Conservation (phyloP, 2,888 invertebrate genomes). For the Meteorus colon region DNA sequence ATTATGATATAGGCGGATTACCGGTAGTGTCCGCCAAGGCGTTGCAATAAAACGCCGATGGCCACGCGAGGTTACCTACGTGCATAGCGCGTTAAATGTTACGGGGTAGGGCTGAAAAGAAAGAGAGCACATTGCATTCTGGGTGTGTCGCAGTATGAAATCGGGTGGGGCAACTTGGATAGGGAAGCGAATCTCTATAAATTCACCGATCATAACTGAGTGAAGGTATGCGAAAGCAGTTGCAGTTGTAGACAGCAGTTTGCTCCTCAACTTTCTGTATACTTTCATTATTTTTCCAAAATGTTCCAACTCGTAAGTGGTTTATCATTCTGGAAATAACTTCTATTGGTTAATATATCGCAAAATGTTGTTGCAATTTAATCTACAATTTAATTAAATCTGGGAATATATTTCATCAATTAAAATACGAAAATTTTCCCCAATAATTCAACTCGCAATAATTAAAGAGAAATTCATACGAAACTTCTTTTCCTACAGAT, state of each 20-base stretch:
- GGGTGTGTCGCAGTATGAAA: conserved; percentile 62
- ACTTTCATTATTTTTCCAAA: neutral
- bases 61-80: conserved; percentile 43
- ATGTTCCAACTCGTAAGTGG: conserved; percentile 32
- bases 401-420: too few species aligned
- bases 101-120: conserved; percentile 64
- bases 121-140: conserved; percentile 68
- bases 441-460: too few species aligned
- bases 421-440: too few species aligned
- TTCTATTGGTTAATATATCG: neutral
- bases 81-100: conserved; percentile 59
- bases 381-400: too few species aligned
- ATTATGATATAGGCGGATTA: conserved; percentile 21
- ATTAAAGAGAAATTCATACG: too few species aligned
- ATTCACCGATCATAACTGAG: conserved; percentile 61
- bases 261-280: conserved; percentile 9
- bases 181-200: conserved; percentile 64
- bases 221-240: conserved; percentile 60
- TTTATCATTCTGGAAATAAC: neutral
- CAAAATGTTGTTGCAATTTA: too few species aligned
- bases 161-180: conserved; percentile 53
- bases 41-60: conserved; percentile 32
- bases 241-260: conserved; percentile 40
- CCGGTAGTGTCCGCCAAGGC: conserved; percentile 18
- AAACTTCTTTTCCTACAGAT: conserved; percentile 53